Evolutionary conservation across 2,113 vertebrate species (phyloP).

Genomic region (Mohoua ochrocephala): DNA sequence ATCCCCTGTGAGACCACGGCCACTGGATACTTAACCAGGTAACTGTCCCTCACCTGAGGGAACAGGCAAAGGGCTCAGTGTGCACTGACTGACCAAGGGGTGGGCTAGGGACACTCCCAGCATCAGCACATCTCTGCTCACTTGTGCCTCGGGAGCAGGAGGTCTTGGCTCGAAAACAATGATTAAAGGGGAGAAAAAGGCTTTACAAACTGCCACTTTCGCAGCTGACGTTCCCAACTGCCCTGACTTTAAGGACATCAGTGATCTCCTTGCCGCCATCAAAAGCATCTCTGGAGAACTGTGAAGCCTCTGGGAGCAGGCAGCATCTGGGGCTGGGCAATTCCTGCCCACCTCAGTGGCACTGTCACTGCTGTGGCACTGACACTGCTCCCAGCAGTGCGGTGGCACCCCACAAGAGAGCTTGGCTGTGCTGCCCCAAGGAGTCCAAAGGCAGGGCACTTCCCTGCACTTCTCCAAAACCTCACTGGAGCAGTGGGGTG

Average conservation of each 20-base stretch:
- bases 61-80: neutral
- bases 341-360: neutral
- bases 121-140: rapidly evolving
- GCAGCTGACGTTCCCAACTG: rapidly evolving
- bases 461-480: neutral
- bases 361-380: neutral
- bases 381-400: too few species aligned
- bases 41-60: neutral
- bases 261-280: rapidly evolving
- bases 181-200: neutral
- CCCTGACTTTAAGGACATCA: neutral
- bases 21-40: neutral
- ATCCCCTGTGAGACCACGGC: neutral
- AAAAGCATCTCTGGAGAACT: neutral
- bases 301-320: rapidly evolving
- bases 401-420: neutral
- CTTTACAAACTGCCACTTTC: neutral
- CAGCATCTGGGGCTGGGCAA: rapidly evolving
- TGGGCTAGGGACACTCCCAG: neutral
- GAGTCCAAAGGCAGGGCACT: neutral
- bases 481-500: rapidly evolving
- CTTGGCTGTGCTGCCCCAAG: rapidly evolving
- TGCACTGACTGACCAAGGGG: neutral
- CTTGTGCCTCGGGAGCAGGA: neutral
- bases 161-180: neutral